Evolutionary conservation across 2,113 vertebrate species (phyloP), one percentile per base, ranked within the genome.

Genomic region (Bubalus kerabau): DNA sequence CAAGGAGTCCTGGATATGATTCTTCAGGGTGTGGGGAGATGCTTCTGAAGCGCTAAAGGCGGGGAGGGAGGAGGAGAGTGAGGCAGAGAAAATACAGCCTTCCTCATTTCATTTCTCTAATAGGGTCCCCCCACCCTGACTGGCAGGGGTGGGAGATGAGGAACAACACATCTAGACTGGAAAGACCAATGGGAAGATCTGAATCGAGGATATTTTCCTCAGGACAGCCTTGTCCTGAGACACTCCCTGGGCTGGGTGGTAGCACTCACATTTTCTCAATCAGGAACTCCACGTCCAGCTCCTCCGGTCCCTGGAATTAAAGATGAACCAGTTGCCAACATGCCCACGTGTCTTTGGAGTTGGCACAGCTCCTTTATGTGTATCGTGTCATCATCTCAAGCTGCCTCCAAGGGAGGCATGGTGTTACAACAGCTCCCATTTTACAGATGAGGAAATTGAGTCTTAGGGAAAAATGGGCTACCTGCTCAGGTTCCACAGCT

Each of bases 271-370:
- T 98, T 97, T 96, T 97, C 43, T 99, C 98, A 0, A 87, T 90
- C 16, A 98, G 82, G 97, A 99, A 99, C 46, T 99, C 99, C 88
- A 99, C 98, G 0, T 99, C 98, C 94, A 99, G 97, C 15, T 95
- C 54, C 89, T 98, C 99, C 56, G 98, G 94, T 10, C 98, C 97
- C 99, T 99, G 97, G 90, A 97, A 90, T 60, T 59, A 90, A n/a
- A 88, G 59, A 84, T 8, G 48, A 80, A 36, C 81, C 92, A 88
- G 26, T 86, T 40, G 10, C 46, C 26, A 12, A n/a, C 54, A 62
- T 17, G 30, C 28, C 43, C 21, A 56, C 2, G 3, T 2, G 46
- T 71, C 67, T 74, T 89, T 15, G 10, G 17, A 81, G 56, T 5
- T 32, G 54, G 90, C 54, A 56, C 11, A 15, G 17, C 57, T 57